Conservation (phyloP, 2,888 invertebrate species). For the Scaptomyza caliginosa region DNA sequence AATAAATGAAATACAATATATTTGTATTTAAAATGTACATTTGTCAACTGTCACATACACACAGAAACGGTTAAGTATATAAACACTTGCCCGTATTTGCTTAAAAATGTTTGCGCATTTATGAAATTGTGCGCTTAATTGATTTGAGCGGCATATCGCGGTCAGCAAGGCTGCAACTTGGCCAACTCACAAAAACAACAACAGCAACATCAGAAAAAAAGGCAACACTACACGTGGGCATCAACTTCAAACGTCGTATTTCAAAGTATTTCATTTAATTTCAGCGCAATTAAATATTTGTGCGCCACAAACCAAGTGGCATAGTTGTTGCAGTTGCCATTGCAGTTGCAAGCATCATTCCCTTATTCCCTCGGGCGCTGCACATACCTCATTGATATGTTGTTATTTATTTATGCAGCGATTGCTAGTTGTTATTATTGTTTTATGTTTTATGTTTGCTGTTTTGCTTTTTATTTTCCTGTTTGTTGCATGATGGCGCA, state of each 20-base stretch:
- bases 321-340: conserved; percentile 22
- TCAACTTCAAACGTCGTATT: conserved; percentile 14
- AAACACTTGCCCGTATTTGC: conserved; percentile 55
- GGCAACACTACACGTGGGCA: background rate
- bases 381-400: conserved; percentile 37
- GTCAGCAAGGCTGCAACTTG: conserved; percentile 35
- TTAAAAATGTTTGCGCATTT: conserved; percentile 53
- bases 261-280: conserved; percentile 55
- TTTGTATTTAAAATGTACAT: no score
- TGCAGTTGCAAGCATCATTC: background rate
- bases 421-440: conserved; percentile 44
- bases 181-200: conserved; percentile 5
- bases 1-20: background rate
- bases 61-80: background rate
- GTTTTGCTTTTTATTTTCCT: conserved; percentile 2
- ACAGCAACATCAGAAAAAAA: background rate
- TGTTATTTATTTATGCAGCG: conserved; percentile 67
- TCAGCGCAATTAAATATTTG: conserved; percentile 73
- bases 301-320: conserved; percentile 45
- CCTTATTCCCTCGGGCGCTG: background rate
- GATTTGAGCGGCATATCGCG: conserved; percentile 57
- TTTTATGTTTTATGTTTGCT: conserved; percentile 21
- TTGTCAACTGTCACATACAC: background rate
- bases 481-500: conserved; percentile 38
- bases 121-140: conserved; percentile 61